Base-by-base conservation (phyloP, 2,888 invertebrate genomes). In the Rhorus exstirpatorius region DNA sequence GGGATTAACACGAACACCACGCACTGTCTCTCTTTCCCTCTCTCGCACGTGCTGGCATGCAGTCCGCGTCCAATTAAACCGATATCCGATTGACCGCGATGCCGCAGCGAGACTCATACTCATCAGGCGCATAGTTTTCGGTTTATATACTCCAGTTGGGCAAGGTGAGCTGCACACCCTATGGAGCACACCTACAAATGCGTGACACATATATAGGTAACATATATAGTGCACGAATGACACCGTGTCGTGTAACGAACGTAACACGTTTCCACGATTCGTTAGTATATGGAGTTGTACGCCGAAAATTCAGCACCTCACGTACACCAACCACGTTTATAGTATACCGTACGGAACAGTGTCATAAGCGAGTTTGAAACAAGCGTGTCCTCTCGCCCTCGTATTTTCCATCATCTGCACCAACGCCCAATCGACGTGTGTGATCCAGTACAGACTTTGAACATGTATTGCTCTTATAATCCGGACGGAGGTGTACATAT, bases 11-110 rank as follows among this genome's bases (percentile, higher is more conserved):
- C 19, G 24, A 10, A 41, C 41, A 41, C 14, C 21, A 44, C 26
- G 7, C 14, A 38, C 12, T 21, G 3, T 12, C 1, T 24, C 3
- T 46, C 24, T 46, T 12, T 12, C 19, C 14, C 26, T 31, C 21
- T 41, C 31, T 31, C 35, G 6, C 14, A 19, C 14, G n/a, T n/a
- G n/a, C n/a, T n/a, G 24, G 17, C 14, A 38, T 51, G 49, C 51
- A 72, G 35, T 51, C 60, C 12, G 24, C 41, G 51, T 72, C 17
- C 51, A 72, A 72, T 72, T 61, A 21, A 61, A 51, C 72, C 51
- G 61, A 61, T 72, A 51, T 61, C 49, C 72, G 72, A 72, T 72
- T 61, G 38, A 72, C 72, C 51, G 24, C 72, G 51, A 24, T 35
- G 31, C 51, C 12, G 49, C 21, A 19, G 49, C 49, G 61, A 38